These are phyloP conservation scores for Acanthoscelides obtectus DNA, from an alignment of 2,888 invertebrate genomes.

Conservation along the genomic window DNA sequence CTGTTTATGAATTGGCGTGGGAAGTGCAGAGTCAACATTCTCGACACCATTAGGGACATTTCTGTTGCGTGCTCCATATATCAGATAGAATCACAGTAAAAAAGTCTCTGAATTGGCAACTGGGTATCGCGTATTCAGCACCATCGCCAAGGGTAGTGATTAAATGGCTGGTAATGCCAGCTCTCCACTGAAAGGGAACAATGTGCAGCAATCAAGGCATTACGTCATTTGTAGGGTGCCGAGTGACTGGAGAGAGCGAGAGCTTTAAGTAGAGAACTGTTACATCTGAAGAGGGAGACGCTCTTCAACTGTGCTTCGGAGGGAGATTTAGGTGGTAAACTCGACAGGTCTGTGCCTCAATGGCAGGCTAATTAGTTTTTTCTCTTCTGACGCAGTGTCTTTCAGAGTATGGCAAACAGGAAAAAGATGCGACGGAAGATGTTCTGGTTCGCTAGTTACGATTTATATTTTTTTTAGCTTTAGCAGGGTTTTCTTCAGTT, in stretches of 20 bases:
- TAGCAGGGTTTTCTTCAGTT: no score
- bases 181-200: slow-evolving; percentile 44
- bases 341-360: background rate
- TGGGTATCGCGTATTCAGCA: background rate
- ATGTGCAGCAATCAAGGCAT: slow-evolving; percentile 46
- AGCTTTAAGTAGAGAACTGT: background rate
- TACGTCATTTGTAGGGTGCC: slow-evolving; percentile 39
- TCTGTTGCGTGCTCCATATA: background rate
- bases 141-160: slow-evolving; percentile 21
- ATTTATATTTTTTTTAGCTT: no score
- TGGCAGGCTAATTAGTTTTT: background rate
- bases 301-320: background rate
- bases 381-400: background rate
- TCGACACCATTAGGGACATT: background rate
- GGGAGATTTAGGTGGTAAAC: background rate
- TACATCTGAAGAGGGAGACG: background rate
- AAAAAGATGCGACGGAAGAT: no score
- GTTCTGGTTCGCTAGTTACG: no score
- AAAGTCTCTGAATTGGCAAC: background rate
- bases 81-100: background rate
- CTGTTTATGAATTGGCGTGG: no score
- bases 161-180: slow-evolving; percentile 44
- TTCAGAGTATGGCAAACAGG: background rate
- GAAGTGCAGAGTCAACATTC: no score
- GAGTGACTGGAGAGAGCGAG: background rate